phyloP scores from a whole-genome alignment of 2,797 vertebrate genomes.

The Rhynchotus rufescens region DNA sequence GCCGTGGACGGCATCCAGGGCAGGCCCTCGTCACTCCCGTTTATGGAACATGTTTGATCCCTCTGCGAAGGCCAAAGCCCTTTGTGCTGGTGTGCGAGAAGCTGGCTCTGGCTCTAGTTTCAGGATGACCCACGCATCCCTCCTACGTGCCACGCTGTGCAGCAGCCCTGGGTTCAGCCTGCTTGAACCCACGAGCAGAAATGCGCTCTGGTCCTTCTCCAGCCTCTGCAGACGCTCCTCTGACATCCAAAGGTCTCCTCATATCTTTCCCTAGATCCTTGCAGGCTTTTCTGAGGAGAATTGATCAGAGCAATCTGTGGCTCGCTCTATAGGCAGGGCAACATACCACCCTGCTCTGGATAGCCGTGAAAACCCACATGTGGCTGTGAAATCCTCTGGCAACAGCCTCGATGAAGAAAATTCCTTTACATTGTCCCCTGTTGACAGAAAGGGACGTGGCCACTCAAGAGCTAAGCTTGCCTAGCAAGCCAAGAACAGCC shows the following conservation, averaged over 20 bases:
- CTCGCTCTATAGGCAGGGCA: background rate
- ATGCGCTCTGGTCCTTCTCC: background rate
- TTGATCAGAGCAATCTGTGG: background rate
- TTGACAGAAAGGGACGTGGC: background rate
- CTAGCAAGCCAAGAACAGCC: background rate
- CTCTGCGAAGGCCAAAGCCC: background rate
- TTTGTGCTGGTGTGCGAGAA: background rate
- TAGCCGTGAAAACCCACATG: background rate
- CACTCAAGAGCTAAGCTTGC: background rate
- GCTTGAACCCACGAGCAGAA: background rate
- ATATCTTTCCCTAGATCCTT: background rate
- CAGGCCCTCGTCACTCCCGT: background rate
- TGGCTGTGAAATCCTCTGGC: background rate
- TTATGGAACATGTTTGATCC: background rate
- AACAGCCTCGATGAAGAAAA: background rate
- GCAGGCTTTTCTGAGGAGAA: background rate
- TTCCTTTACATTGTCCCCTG: background rate
- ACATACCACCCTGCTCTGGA: too few species aligned
- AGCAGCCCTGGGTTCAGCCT: background rate
- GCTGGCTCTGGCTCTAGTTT: background rate
- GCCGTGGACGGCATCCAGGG: background rate
- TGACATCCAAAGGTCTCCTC: background rate
- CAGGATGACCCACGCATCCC: background rate
- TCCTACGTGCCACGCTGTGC: too few species aligned
- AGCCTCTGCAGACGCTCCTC: background rate